Conservation (phyloP, 2,888 invertebrate genomes). For the Steinernema scapterisci region DNA sequence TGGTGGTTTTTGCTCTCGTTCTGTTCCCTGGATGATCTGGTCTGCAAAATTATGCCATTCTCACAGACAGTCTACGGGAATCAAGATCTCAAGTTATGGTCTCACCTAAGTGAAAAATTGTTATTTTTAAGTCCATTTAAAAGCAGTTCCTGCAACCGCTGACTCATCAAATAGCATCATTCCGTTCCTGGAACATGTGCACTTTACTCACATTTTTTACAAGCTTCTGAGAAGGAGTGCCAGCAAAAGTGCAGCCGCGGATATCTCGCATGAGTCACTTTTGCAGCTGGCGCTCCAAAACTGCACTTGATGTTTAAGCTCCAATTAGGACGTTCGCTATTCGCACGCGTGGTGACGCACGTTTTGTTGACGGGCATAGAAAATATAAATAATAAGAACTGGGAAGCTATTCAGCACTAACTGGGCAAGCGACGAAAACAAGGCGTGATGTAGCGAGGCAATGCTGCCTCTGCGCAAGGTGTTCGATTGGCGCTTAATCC, state of each 20-base stretch:
- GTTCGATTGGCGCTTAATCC: background rate
- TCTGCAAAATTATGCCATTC: no score
- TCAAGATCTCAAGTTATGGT: no score
- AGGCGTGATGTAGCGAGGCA: background rate
- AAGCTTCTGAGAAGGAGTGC: no score
- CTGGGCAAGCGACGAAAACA: background rate
- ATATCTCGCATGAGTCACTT: background rate
- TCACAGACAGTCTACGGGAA: no score
- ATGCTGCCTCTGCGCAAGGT: slow-evolving; percentile 2
- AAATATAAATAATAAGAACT: background rate
- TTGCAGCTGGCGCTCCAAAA: background rate
- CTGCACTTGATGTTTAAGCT: background rate
- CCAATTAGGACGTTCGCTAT: background rate
- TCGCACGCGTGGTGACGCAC: background rate
- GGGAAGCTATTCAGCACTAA: background rate
- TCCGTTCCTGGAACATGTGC: no score
- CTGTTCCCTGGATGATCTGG: no score
- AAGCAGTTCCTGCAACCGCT: no score
- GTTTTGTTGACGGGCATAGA: background rate
- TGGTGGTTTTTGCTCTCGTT: no score
- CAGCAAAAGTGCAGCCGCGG: background rate
- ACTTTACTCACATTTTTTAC: no score
- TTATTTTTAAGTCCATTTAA: no score
- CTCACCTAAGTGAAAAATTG: no score
- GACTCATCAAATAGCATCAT: no score